Evolutionary conservation across 2,113 vertebrate species (phyloP).

Genomic region (Chaetura pelagica): DNA sequence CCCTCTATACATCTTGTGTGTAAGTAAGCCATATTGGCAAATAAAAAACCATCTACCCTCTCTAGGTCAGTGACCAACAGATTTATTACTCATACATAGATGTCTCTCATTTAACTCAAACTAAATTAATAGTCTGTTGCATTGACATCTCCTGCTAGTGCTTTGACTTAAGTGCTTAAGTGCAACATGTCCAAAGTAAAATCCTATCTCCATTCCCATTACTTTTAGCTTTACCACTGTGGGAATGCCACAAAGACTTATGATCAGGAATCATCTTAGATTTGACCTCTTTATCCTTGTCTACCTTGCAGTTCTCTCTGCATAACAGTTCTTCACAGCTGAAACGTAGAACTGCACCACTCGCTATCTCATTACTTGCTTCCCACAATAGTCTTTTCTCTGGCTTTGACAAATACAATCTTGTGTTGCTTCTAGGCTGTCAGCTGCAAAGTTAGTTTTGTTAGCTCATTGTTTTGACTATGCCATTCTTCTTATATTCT

Average conservation of each 20-base stretch:
- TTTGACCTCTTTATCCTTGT: not conserved
- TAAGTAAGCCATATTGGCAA: not conserved
- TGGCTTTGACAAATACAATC: conserved; percentile 45
- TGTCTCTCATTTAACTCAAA: not conserved
- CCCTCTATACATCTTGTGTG: not conserved
- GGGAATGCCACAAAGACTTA: not conserved
- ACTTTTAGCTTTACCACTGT: not conserved
- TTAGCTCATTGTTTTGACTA: conserved; percentile 53
- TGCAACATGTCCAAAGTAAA: not conserved
- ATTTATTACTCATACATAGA: not conserved
- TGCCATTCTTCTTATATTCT: not conserved
- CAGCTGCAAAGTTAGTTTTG: conserved; percentile 46
- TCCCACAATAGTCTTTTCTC: conserved; percentile 10
- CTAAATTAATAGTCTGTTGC: not conserved
- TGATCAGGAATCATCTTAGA: not conserved
- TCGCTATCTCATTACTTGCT: conserved; percentile 4
- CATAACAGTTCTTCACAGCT: not conserved
- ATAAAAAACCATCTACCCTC: not conserved
- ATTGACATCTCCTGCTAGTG: not conserved
- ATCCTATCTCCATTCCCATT: not conserved
- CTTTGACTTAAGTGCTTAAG: not conserved
- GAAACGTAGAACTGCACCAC: not conserved
- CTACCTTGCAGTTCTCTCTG: not conserved
- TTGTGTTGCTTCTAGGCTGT: conserved; percentile 24
- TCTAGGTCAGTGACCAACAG: not conserved